Evolutionary conservation across 1,140 invertebrate genomes (phyloP).

Genomic region (Brachionus rotundiformis): DNA sequence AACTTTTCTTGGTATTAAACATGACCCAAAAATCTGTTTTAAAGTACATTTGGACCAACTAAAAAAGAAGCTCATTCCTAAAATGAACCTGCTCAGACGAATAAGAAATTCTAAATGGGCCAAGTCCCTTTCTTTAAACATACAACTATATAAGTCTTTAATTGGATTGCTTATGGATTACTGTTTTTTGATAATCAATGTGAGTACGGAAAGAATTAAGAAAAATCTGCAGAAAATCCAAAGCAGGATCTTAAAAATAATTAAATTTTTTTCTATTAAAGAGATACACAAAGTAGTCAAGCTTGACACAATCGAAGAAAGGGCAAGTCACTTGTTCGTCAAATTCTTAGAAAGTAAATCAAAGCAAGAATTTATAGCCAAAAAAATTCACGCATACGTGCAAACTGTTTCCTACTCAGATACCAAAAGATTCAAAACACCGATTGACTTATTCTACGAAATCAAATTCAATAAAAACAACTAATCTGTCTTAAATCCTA

Average conservation of each 20-base stretch:
- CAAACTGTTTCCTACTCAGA: no score
- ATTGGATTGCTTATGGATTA: background rate
- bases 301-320: background rate
- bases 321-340: background rate
- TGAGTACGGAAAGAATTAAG: background rate
- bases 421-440: background rate
- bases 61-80: background rate
- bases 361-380: no score
- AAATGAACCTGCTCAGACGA: conserved; percentile 10
- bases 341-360: background rate
- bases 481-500: no score
- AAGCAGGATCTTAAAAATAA: background rate
- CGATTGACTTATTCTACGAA: background rate
- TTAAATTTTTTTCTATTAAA: background rate
- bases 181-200: background rate
- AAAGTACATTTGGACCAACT: background rate
- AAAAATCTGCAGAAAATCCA: background rate
- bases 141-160: background rate
- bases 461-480: background rate
- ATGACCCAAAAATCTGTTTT: conserved; percentile 16
- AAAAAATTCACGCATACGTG: no score
- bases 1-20: conserved; percentile 20
- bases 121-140: no score
- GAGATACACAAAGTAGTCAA: background rate
- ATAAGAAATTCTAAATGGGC: background rate